Percentiles rank a stretch among this genome's conserved stretches.
Evolutionary conservation across 2,113 vertebrate species (phyloP).

Genomic region (Ammodytes marinus): DNA sequence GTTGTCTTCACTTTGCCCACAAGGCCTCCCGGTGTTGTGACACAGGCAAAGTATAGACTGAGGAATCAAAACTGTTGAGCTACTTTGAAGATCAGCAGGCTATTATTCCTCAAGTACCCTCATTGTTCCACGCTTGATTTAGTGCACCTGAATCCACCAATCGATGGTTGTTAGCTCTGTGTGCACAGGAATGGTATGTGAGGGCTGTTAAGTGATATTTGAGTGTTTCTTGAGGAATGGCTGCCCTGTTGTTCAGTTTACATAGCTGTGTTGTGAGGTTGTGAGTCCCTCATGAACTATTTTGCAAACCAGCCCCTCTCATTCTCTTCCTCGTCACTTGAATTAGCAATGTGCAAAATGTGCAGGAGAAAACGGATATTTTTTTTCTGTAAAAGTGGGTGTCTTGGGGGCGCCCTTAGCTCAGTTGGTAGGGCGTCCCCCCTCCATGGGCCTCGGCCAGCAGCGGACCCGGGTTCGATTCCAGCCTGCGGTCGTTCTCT

Average conservation of each 20-base stretch:
- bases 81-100: constrained; percentile 77
- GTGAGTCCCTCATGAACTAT: constrained; percentile 26
- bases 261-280: constrained; percentile 18
- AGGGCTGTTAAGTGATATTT: constrained; percentile 70
- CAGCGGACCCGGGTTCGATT: no score
- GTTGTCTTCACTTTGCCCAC: constrained; percentile 66
- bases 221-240: constrained; percentile 52
- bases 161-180: constrained; percentile 63
- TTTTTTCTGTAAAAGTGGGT: not conserved
- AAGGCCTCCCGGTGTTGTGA: constrained; percentile 72
- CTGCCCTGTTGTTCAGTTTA: constrained; percentile 19
- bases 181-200: constrained; percentile 57
- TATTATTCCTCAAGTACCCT: constrained; percentile 71
- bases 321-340: constrained; percentile 2
- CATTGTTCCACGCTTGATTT: constrained; percentile 79
- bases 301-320: not conserved
- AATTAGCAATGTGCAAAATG: not conserved
- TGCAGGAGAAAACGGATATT: not conserved
- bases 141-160: constrained; percentile 80
- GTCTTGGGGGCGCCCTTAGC: no score
- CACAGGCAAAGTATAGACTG: constrained; percentile 61
- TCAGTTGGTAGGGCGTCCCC: no score
- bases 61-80: constrained; percentile 57
- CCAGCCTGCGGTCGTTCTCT: no score
- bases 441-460: no score